phyloP scores from a whole-genome alignment of 2,888 invertebrate genomes.

The Mimumesa dahlbomi region DNA sequence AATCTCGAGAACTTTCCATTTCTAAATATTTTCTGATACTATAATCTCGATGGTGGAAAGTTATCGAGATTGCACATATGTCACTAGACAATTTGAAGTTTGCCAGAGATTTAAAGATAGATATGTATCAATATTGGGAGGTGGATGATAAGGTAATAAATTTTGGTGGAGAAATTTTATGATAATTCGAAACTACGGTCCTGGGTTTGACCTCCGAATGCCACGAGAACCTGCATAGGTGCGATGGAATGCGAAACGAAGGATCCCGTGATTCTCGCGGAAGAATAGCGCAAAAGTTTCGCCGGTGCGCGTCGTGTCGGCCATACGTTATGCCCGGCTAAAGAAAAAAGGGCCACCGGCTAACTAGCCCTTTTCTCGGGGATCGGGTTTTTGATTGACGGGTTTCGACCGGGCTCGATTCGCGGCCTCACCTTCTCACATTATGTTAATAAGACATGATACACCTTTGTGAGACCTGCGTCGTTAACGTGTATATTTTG shows the following conservation, averaged over 20 bases:
- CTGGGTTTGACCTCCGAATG: conserved; percentile 52
- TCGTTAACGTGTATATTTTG: conserved; percentile 75
- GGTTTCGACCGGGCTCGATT: conserved; percentile 60
- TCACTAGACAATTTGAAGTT: too few relatives aligned
- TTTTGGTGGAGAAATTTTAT: too few relatives aligned
- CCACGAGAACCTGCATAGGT: conserved; percentile 25
- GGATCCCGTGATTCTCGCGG: conserved; percentile 5
- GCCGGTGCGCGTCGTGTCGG: conserved; percentile 30
- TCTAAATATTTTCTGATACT: too few relatives aligned
- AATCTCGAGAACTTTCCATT: too few relatives aligned
- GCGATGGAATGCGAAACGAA: conserved; percentile 20
- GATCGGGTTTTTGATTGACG: conserved; percentile 78
- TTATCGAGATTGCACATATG: too few relatives aligned
- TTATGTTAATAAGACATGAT: conserved; percentile 79
- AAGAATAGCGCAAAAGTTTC: conserved; percentile 12
- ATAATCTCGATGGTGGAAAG: too few relatives aligned
- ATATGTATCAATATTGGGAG: too few relatives aligned
- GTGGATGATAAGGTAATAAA: too few relatives aligned
- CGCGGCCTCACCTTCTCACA: conserved; percentile 66
- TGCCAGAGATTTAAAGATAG: too few relatives aligned
- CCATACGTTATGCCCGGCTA: conserved; percentile 40
- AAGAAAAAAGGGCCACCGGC: conserved; percentile 48
- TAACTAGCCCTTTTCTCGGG: conserved; percentile 75
- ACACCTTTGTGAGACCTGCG: conserved; percentile 67
- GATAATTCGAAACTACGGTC: conserved; percentile 42